A percentile compares a stretch with the other conserved stretches of the same genome.
Conservation (phyloP, 2,797 vertebrate genomes). For the Steatocranus sp. region DNA sequence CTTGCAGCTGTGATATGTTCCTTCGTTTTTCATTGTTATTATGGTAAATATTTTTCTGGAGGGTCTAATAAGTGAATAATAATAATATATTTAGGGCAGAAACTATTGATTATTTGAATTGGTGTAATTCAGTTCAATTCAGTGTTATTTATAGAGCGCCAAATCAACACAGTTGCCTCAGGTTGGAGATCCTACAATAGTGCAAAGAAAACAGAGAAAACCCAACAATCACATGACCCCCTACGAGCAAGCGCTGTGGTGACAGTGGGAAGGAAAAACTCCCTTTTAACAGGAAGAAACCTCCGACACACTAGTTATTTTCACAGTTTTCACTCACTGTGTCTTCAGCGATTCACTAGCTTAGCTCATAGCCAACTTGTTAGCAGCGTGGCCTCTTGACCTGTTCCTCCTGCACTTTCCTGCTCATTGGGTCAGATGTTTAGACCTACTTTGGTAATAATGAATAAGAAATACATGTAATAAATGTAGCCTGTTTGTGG, state of each 20-base stretch:
- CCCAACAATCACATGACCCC: neutral
- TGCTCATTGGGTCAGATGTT: neutral
- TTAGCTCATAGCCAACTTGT: neutral
- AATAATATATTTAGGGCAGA: neutral
- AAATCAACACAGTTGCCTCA: neutral
- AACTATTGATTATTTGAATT: neutral
- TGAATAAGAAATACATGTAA: neutral
- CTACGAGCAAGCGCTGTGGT: neutral
- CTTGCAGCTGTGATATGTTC: neutral
- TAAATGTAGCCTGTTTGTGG: neutral
- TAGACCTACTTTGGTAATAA: neutral
- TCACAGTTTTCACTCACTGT: neutral
- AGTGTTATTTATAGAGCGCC: rapidly evolving
- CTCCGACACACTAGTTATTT: rapidly evolving
- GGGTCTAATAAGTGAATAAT: neutral
- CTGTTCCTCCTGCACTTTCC: neutral
- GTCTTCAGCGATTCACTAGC: neutral
- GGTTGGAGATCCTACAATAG: neutral
- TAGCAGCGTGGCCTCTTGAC: neutral
- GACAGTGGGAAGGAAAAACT: neutral
- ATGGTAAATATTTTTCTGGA: neutral
- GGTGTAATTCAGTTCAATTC: neutral
- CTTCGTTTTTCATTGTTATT: rapidly evolving
- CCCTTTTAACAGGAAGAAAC: neutral
- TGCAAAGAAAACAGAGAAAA: neutral